Evolutionary conservation across 2,797 vertebrate species (phyloP).

Genomic region (Limosa lapponica): DNA sequence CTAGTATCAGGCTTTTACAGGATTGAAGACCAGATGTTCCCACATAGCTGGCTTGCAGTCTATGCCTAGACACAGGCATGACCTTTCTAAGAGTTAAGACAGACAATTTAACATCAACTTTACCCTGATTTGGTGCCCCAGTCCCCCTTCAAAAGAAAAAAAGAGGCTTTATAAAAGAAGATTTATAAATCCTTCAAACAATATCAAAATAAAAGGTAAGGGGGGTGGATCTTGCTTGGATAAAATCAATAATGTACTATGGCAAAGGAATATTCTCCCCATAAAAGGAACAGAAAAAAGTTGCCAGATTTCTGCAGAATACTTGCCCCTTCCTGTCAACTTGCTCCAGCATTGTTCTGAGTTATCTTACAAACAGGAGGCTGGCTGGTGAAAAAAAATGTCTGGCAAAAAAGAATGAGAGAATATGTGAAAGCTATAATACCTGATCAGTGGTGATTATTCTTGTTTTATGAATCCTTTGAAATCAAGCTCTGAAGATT

Average conservation of each 20-base stretch:
- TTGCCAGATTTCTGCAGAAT: background rate
- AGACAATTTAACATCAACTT: background rate
- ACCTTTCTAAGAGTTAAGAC: background rate
- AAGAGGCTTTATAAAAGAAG: background rate
- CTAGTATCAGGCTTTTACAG: background rate
- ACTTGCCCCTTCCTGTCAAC: background rate
- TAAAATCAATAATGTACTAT: background rate
- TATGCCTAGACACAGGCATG: background rate
- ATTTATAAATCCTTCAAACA: background rate
- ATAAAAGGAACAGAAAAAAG: background rate
- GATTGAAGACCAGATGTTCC: background rate
- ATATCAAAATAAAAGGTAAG: rapidly evolving
- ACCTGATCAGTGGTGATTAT: background rate
- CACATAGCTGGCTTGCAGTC: background rate
- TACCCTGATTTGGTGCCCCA: background rate
- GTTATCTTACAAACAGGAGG: background rate
- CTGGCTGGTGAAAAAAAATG: background rate
- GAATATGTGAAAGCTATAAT: background rate
- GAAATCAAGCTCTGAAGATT: background rate
- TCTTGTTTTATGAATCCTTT: background rate
- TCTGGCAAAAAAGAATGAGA: background rate
- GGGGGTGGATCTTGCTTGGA: background rate
- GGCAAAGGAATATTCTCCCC: background rate
- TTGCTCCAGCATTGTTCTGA: background rate
- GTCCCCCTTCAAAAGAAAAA: background rate